Evolutionary conservation across 2,797 vertebrate genomes (phyloP).

Genomic region (Microchirus variegatus): DNA sequence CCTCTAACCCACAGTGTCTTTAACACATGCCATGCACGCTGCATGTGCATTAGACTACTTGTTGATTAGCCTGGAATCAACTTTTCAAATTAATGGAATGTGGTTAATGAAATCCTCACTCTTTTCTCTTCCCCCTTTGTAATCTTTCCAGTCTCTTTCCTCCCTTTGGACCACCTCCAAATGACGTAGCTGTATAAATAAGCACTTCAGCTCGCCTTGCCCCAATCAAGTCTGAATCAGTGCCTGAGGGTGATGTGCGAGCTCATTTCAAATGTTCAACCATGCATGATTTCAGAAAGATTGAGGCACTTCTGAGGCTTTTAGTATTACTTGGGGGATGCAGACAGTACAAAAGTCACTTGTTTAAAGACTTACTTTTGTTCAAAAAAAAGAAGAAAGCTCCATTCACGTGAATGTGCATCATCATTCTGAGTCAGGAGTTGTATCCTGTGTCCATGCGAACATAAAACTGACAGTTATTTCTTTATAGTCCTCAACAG

Average conservation of each 20-base stretch:
- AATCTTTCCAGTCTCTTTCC: constrained; percentile 50
- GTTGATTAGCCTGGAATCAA: constrained; percentile 86
- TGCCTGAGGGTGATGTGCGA: constrained; percentile 90
- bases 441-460: constrained; percentile 40
- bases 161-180: constrained; percentile 89
- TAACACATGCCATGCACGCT: constrained; percentile 73
- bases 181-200: constrained; percentile 91
- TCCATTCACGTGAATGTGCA: constrained; percentile 38
- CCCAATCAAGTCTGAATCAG: constrained; percentile 94
- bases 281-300: constrained; percentile 82
- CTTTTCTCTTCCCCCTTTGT: constrained; percentile 42
- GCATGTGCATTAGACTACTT: constrained; percentile 83
- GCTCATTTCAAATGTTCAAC: constrained; percentile 97
- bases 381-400: neutral
- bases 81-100: constrained; percentile 80
- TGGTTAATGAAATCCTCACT: constrained; percentile 60
- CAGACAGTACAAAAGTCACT: constrained; percentile 60
- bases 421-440: constrained; percentile 37
- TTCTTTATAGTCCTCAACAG: constrained; percentile 40
- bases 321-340: constrained; percentile 63
- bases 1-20: constrained; percentile 65
- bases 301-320: constrained; percentile 81
- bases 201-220: constrained; percentile 92
- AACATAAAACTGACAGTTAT: constrained; percentile 34
- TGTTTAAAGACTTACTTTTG: constrained; percentile 51